A percentile compares a stretch with the other conserved stretches of the same genome.
phyloP scores from a whole-genome alignment of 2,797 vertebrate species.

The Pogonophryne albipinna region DNA sequence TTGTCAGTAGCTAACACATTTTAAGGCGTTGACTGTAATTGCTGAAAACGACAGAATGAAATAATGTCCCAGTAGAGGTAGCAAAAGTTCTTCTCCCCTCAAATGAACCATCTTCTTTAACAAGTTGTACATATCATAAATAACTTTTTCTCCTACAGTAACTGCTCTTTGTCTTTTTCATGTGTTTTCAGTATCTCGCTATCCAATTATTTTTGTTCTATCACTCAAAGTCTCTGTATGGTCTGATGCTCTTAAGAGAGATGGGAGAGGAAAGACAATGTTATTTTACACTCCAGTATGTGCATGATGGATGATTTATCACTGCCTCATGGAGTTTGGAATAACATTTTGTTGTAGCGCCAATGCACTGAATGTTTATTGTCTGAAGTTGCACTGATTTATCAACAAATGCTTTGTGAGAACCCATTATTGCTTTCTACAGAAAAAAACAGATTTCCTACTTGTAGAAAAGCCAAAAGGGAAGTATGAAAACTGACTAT shows the following conservation, averaged over 20 bases:
- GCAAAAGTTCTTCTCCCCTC: slow-evolving; percentile 9
- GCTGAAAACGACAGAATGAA: slow-evolving; percentile 8
- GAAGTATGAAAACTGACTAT: slow-evolving; percentile 51
- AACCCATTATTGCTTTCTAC: slow-evolving; percentile 12
- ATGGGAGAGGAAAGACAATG: slow-evolving; percentile 15
- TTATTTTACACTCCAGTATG: slow-evolving; percentile 13
- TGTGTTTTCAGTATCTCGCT: slow-evolving; percentile 6
- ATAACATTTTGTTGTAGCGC: not conserved
- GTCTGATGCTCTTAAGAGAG: slow-evolving; percentile 29
- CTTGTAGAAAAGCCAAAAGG: slow-evolving; percentile 39
- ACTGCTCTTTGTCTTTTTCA: slow-evolving; percentile 12
- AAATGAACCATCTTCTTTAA: slow-evolving; percentile 19
- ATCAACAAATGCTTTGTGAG: slow-evolving; percentile 6
- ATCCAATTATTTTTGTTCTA: not conserved
- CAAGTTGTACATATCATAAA: not conserved
- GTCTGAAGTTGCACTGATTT: not conserved
- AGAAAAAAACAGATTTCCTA: slow-evolving; percentile 22
- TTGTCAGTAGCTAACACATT: not conserved
- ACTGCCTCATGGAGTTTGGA: not conserved
- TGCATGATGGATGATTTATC: not conserved
- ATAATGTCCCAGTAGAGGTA: slow-evolving; percentile 14
- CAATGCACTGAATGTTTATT: not conserved
- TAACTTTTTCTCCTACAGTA: not conserved
- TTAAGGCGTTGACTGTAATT: not conserved
- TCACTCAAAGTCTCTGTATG: slow-evolving; percentile 12